Evolutionary conservation across 2,888 invertebrate genomes (phyloP).

Genomic region (Hermaeophaga mercurialis): DNA sequence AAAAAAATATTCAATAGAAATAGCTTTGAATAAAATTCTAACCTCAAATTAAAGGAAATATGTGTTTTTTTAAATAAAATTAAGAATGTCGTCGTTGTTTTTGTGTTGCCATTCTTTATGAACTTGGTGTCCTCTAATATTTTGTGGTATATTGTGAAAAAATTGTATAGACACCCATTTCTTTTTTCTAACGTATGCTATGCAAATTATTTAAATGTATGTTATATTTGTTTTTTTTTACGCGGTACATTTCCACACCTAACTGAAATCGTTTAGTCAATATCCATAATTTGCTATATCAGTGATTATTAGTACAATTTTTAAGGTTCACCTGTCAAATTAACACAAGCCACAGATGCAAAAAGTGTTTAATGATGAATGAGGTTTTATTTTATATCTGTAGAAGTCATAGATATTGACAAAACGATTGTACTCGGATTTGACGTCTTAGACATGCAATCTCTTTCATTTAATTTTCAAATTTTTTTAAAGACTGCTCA

Average conservation of each 20-base stretch:
- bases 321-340: neutral
- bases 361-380: too few species aligned
- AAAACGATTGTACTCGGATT: slow-evolving; percentile 6
- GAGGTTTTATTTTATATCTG: too few species aligned
- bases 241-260: slow-evolving; percentile 17
- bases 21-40: too few species aligned
- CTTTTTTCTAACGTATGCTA: slow-evolving; percentile 21
- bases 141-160: slow-evolving; percentile 28
- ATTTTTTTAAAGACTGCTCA: slow-evolving; percentile 42
- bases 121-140: slow-evolving; percentile 34
- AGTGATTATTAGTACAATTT: neutral
- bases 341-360: too few species aligned
- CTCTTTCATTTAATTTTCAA: slow-evolving; percentile 32
- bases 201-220: slow-evolving; percentile 27
- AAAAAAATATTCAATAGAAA: too few species aligned
- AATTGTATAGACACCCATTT: slow-evolving; percentile 24
- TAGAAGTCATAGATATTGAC: too few species aligned
- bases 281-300: neutral
- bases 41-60: neutral
- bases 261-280: slow-evolving; percentile 11
- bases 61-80: neutral
- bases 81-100: slow-evolving; percentile 23
- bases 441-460: slow-evolving; percentile 30
- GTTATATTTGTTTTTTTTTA: slow-evolving; percentile 27
- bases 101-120: slow-evolving; percentile 36